A percentile compares a stretch with the other conserved stretches of the same genome.
These are phyloP conservation scores for Orthochromis malagaraziensis DNA, from an alignment of 2,113 vertebrate species.

Conservation along the genomic window DNA sequence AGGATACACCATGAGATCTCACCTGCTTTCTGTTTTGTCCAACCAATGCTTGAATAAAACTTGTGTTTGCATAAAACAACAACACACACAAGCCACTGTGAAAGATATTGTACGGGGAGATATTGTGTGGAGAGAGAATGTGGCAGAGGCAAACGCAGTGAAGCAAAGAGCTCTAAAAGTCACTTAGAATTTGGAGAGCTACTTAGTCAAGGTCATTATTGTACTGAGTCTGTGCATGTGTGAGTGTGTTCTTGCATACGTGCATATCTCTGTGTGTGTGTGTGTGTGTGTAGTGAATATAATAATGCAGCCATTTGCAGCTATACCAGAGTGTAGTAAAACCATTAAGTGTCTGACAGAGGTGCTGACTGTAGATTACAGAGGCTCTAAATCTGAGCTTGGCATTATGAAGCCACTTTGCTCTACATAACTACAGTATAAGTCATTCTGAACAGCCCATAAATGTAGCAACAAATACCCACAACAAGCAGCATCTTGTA, in stretches of 20 bases:
- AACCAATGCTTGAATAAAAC: neutral
- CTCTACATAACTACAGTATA: neutral
- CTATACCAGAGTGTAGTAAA: constrained; percentile 37
- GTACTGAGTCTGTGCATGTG: constrained; percentile 7
- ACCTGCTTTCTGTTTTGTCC: neutral
- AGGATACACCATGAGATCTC: neutral
- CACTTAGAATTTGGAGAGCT: constrained; percentile 49
- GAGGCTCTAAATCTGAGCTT: constrained; percentile 23
- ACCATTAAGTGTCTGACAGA: constrained; percentile 48
- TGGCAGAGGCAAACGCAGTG: constrained; percentile 3
- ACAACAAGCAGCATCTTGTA: neutral
- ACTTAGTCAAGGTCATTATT: constrained; percentile 61
- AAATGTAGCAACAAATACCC: neutral
- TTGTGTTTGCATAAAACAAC: neutral
- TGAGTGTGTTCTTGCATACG: constrained; percentile 11
- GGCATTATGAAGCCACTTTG: constrained; percentile 18
- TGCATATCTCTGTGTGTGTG: neutral
- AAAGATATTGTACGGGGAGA: neutral
- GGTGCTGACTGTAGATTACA: constrained; percentile 56
- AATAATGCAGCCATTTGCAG: constrained; percentile 46
- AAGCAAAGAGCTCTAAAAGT: constrained; percentile 42
- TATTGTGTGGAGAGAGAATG: neutral
- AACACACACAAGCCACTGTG: neutral
- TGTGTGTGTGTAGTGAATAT: constrained; percentile 13
- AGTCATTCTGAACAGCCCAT: neutral